Percentiles rank a stretch among this genome's conserved stretches.
Conservation (phyloP, 2,113 vertebrate genomes). For the Glaucidium brasilianum region DNA sequence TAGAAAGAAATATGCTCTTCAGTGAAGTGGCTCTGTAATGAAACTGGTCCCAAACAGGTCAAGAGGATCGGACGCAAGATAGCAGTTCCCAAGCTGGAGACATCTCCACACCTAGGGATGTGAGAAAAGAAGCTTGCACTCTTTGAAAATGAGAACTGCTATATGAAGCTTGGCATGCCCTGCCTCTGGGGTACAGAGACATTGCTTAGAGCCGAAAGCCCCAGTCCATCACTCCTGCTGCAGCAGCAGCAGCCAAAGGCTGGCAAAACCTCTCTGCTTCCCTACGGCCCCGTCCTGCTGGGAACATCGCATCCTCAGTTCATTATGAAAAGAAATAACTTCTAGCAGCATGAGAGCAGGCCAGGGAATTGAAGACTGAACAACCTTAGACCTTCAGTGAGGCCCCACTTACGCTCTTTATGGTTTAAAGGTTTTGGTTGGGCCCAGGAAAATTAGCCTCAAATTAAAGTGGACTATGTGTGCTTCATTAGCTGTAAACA, state of each 20-base stretch:
- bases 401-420: neutral
- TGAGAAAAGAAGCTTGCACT: neutral
- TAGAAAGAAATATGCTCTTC: neutral
- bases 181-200: neutral
- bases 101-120: neutral
- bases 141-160: neutral
- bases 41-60: neutral
- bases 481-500: slow-evolving; percentile 57
- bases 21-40: neutral
- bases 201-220: neutral
- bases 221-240: neutral
- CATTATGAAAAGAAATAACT: neutral
- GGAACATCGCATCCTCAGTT: accelerated
- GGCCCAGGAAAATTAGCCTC: slow-evolving; percentile 18
- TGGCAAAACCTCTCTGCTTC: neutral
- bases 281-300: neutral
- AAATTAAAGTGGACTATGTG: slow-evolving; percentile 28
- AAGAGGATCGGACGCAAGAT: neutral
- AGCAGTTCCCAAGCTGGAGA: neutral
- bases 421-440: neutral
- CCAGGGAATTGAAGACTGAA: neutral
- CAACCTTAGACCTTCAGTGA: neutral
- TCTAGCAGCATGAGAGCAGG: neutral
- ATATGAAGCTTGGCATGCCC: neutral
- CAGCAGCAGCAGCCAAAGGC: neutral